Evolutionary conservation across 1,140 invertebrate genomes (phyloP).

Genomic region (Dendrolimus punctatus): DNA sequence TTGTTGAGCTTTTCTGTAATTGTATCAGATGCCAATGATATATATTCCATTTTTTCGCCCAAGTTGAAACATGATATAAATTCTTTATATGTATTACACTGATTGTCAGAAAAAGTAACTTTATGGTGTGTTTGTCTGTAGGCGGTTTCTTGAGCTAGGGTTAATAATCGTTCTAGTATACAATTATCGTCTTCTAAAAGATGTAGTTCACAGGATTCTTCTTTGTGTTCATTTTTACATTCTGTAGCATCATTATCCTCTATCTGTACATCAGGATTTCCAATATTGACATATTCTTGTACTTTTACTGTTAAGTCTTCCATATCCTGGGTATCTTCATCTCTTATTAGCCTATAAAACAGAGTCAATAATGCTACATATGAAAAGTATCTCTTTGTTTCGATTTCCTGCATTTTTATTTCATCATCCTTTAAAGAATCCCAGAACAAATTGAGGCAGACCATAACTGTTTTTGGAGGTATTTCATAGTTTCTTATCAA

Average conservation of each 20-base stretch:
- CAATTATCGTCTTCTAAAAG: constrained; percentile 57
- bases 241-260: constrained; percentile 9
- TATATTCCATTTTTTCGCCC: constrained; percentile 37
- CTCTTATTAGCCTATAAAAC: constrained; percentile 44
- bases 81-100: constrained; percentile 40
- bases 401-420: constrained; percentile 28
- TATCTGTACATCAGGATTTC: constrained; percentile 13
- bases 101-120: constrained; percentile 50
- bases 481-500: constrained; percentile 77
- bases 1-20: constrained; percentile 53
- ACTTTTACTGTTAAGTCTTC: constrained; percentile 34
- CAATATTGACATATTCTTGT: constrained; percentile 11
- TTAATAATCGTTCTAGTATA: constrained; percentile 53
- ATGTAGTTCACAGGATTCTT: constrained; percentile 27
- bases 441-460: constrained; percentile 71
- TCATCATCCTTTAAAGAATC: constrained; percentile 26
- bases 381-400: constrained; percentile 42
- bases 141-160: constrained; percentile 52
- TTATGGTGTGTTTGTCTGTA: constrained; percentile 51
- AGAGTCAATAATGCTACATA: constrained; percentile 40
- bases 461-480: constrained; percentile 70
- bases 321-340: constrained; percentile 35
- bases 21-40: constrained; percentile 53
- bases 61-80: constrained; percentile 73
- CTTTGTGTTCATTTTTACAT: constrained; percentile 8